phyloP scores from a whole-genome alignment of 2,113 vertebrate species.

The Phrynosoma platyrhinos region DNA sequence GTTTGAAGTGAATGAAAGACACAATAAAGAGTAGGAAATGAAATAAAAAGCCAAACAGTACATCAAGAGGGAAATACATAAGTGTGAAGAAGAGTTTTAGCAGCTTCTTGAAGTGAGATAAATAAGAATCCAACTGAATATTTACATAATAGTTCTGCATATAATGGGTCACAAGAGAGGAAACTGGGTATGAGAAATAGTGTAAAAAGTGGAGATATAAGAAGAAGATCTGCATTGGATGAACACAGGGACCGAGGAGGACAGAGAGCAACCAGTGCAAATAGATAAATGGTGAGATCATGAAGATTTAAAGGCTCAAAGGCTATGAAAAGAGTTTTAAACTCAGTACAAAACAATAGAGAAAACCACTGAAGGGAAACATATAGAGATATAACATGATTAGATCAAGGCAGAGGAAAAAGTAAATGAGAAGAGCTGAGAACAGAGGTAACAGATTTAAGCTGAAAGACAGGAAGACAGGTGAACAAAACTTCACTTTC shows the following conservation, averaged over 20 bases:
- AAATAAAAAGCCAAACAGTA: background rate
- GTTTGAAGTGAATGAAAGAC: background rate
- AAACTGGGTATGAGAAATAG: background rate
- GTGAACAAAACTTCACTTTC: background rate
- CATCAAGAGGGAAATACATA: background rate
- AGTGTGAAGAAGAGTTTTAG: background rate
- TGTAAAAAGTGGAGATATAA: background rate
- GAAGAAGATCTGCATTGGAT: background rate
- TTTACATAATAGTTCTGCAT: background rate
- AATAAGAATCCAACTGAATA: background rate
- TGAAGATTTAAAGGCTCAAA: background rate
- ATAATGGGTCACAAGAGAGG: background rate
- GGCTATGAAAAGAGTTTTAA: background rate
- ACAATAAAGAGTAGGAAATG: background rate
- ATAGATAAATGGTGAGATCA: background rate
- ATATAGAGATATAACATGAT: background rate
- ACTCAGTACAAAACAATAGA: background rate
- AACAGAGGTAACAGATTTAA: background rate
- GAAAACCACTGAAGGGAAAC: background rate
- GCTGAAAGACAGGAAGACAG: background rate
- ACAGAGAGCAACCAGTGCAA: background rate
- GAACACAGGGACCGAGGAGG: background rate
- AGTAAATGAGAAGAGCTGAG: background rate
- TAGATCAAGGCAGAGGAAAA: background rate
- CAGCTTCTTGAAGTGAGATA: background rate